Conservation (phyloP, 2,113 vertebrate species). For the Chionomys nivalis region DNA sequence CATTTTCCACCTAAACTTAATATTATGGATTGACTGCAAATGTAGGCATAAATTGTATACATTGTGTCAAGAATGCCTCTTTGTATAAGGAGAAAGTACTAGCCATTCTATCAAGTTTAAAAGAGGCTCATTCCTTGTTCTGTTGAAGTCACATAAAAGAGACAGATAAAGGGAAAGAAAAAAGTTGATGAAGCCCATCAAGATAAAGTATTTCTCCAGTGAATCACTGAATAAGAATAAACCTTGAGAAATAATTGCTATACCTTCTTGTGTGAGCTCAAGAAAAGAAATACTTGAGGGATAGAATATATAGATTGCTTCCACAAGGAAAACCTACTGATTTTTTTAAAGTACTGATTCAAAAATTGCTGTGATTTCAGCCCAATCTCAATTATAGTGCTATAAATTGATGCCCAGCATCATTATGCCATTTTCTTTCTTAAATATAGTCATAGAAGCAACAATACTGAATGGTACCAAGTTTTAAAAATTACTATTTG, state of each 20-base stretch:
- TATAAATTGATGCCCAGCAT: slow-evolving; percentile 66
- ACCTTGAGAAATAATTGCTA: slow-evolving; percentile 64
- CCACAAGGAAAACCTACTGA: slow-evolving; percentile 63
- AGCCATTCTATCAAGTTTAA: slow-evolving; percentile 15
- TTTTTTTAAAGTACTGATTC: slow-evolving; percentile 81
- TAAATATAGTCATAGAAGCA: slow-evolving; percentile 77
- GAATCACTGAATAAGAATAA: slow-evolving; percentile 62
- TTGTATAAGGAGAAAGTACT: slow-evolving; percentile 18
- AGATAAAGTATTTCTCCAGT: slow-evolving; percentile 22
- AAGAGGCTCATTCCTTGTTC: slow-evolving; percentile 54
- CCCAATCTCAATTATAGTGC: slow-evolving; percentile 81
- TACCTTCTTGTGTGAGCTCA: not conserved
- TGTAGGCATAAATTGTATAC: not conserved
- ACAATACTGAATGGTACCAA: slow-evolving; percentile 55
- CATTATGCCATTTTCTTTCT: slow-evolving; percentile 82
- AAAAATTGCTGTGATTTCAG: slow-evolving; percentile 83
- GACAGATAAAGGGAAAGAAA: not conserved
- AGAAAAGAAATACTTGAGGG: slow-evolving; percentile 67
- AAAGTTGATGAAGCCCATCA: slow-evolving; percentile 15
- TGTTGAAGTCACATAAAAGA: not conserved
- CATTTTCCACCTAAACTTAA: slow-evolving; percentile 27
- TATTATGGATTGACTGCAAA: slow-evolving; percentile 53
- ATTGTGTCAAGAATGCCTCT: slow-evolving; percentile 41
- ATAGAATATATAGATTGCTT: slow-evolving; percentile 76
- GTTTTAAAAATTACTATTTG: slow-evolving; percentile 62